phyloP scores from a whole-genome alignment of 2,797 vertebrate genomes.

The Syndactyla subalaris region DNA sequence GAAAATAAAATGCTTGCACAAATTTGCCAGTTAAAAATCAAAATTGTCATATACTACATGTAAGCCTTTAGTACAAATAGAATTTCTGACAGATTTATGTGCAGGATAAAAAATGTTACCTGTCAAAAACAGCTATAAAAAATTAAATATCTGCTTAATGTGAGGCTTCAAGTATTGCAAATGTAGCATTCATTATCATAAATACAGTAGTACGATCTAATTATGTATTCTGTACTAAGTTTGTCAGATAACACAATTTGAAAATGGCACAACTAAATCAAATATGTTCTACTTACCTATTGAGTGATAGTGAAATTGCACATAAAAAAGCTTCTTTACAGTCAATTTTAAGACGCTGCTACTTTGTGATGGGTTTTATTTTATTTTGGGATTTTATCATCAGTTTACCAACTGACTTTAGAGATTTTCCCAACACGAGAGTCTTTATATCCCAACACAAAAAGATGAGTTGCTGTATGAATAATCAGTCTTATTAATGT shows the following conservation, averaged over 20 bases:
- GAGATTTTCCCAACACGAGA: background rate
- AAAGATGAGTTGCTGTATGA: background rate
- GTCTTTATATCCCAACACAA: background rate
- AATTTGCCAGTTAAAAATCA: constrained; percentile 48
- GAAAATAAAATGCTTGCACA: constrained; percentile 51
- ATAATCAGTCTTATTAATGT: background rate
- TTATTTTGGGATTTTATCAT: background rate
- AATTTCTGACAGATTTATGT: constrained; percentile 54
- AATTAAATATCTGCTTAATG: constrained; percentile 60
- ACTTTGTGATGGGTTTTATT: background rate
- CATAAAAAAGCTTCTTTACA: constrained; percentile 42
- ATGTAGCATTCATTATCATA: constrained; percentile 60
- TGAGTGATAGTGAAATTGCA: constrained; percentile 51
- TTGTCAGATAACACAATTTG: constrained; percentile 66
- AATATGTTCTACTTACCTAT: constrained; percentile 47
- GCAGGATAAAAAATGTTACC: constrained; percentile 54
- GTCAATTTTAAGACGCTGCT: constrained; percentile 6
- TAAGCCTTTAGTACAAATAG: constrained; percentile 54
- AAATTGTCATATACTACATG: constrained; percentile 15
- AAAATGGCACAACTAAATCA: constrained; percentile 65
- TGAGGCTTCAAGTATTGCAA: constrained; percentile 35
- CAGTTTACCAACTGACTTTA: background rate
- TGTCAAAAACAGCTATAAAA: constrained; percentile 63
- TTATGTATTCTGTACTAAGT: constrained; percentile 56
- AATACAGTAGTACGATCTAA: constrained; percentile 59